phyloP scores from a whole-genome alignment of 2,888 invertebrate genomes.

The Xanthorhoe spadicearia region DNA sequence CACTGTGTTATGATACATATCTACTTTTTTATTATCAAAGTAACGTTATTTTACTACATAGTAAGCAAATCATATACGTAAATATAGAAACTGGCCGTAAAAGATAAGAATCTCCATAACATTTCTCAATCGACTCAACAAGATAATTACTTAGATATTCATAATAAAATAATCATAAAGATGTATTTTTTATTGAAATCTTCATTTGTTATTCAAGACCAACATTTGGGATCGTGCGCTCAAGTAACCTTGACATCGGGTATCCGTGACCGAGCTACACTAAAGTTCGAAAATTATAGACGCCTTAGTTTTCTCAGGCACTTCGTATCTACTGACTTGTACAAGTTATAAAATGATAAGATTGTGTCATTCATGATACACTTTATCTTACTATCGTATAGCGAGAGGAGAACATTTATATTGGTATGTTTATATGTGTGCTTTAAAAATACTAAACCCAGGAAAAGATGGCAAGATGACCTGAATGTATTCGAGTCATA shows the following conservation, averaged over 20 bases:
- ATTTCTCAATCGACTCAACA: background rate
- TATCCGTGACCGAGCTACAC: conserved; percentile 31
- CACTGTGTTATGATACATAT: too few species aligned
- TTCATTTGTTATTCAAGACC: conserved; percentile 8
- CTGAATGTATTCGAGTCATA: too few species aligned
- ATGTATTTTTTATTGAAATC: background rate
- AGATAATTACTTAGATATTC: background rate
- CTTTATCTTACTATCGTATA: conserved; percentile 27
- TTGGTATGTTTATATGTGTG: background rate
- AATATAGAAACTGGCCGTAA: too few species aligned
- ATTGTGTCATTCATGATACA: conserved; percentile 34
- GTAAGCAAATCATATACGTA: too few species aligned
- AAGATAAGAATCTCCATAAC: background rate
- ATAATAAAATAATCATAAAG: conserved; percentile 1
- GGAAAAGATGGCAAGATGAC: too few species aligned
- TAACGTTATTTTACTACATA: too few species aligned
- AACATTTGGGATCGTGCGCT: conserved; percentile 11
- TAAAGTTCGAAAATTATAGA: conserved; percentile 22
- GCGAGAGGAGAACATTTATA: conserved; percentile 17
- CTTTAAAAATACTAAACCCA: too few species aligned
- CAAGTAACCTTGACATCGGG: conserved; percentile 36
- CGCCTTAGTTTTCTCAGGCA: conserved; percentile 1
- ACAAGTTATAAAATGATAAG: conserved; percentile 29
- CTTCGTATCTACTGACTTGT: conserved; percentile 12
- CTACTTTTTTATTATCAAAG: too few species aligned